Evolutionary conservation across 1,140 invertebrate genomes (phyloP).

Genomic region (Drosophila micromelanica): DNA sequence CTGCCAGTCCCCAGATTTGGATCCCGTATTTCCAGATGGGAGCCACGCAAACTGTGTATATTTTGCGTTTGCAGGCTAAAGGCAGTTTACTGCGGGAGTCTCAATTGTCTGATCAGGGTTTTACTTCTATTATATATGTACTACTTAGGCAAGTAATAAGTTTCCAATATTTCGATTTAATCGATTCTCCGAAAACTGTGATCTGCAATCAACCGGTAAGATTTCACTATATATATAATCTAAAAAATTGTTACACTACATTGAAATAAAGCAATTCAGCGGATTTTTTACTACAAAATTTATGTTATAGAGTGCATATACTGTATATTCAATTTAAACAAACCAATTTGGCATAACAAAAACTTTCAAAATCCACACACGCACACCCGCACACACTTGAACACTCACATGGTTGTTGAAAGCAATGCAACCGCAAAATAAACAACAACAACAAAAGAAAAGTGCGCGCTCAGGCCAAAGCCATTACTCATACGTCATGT

Average conservation of each 20-base stretch:
- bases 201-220: background rate
- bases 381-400: slow-evolving; percentile 7
- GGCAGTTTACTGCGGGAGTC: no score
- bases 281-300: slow-evolving; percentile 6
- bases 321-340: slow-evolving; percentile 73
- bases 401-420: slow-evolving; percentile 28
- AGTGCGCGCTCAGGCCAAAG: slow-evolving; percentile 51
- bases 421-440: slow-evolving; percentile 74
- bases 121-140: no score
- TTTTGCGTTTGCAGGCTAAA: no score
- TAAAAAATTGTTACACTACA: background rate
- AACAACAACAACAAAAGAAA: slow-evolving; percentile 56
- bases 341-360: slow-evolving; percentile 72
- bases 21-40: no score
- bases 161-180: no score
- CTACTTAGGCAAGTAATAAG: no score
- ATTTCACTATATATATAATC: background rate
- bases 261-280: slow-evolving; percentile 5
- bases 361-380: slow-evolving; percentile 12
- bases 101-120: no score
- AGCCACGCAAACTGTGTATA: no score
- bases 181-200: background rate
- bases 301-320: background rate
- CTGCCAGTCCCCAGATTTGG: no score
- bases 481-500: slow-evolving; percentile 81